Conservation (phyloP, 2,113 vertebrate species). For the Cyanoderma ruficeps region DNA sequence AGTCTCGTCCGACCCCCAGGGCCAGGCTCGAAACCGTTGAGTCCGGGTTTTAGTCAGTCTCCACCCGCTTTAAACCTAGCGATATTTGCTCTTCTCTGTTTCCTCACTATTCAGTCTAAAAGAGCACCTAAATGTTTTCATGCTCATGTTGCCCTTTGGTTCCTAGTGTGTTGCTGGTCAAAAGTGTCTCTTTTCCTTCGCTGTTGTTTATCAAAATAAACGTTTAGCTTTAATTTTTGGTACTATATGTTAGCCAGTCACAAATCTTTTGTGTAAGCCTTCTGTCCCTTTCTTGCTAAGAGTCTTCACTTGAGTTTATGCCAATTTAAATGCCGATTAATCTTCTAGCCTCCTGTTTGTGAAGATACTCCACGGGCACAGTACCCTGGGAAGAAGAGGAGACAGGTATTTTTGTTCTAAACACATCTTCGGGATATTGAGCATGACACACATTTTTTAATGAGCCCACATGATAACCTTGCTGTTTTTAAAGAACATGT, state of each 20-base stretch:
- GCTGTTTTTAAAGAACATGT: fast-evolving
- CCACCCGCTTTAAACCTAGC: not conserved
- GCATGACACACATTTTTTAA: fast-evolving
- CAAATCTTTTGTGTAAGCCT: not conserved
- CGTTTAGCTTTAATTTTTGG: not conserved
- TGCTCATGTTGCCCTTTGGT: fast-evolving
- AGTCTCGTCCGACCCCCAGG: fast-evolving
- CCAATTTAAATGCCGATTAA: not conserved
- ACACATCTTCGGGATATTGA: not conserved
- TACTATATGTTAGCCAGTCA: fast-evolving
- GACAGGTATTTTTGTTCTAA: not conserved
- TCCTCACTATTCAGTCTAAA: fast-evolving
- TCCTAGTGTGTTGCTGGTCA: not conserved
- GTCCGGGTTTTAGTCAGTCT: fast-evolving
- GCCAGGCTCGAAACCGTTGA: fast-evolving
- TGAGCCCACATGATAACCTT: not conserved
- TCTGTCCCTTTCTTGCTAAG: not conserved
- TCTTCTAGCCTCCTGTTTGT: not conserved
- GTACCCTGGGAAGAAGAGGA: not conserved
- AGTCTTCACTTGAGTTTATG: not conserved
- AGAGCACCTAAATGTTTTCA: fast-evolving
- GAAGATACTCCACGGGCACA: not conserved
- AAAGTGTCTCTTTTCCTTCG: fast-evolving
- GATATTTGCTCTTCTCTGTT: fast-evolving
- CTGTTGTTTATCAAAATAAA: not conserved